phyloP scores from a whole-genome alignment of 2,888 invertebrate species.

The Eugnorisma glareosa region DNA sequence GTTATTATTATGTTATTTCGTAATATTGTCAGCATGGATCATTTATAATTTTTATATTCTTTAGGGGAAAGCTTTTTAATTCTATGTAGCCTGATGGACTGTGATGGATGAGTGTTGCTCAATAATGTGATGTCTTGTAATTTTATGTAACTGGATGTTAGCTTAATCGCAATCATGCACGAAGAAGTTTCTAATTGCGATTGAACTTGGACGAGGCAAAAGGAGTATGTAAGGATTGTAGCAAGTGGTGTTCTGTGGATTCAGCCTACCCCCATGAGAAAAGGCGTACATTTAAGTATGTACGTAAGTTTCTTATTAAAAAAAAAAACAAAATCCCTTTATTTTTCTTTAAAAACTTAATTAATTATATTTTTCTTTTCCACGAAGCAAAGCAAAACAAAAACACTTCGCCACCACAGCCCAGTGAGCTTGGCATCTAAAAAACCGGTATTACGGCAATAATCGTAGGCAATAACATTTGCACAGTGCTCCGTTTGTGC shows the following conservation, averaged over 20 bases:
- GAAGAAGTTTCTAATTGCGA: neutral
- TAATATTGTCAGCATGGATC: neutral
- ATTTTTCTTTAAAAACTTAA: neutral
- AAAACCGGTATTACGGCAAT: slow-evolving; percentile 40
- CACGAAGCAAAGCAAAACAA: slow-evolving; percentile 2
- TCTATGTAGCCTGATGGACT: neutral
- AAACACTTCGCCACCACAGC: neutral
- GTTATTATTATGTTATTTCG: no score
- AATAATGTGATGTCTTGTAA: no score
- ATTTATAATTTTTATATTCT: no score
- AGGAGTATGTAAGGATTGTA: no score
- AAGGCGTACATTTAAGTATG: no score
- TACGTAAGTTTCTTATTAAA: neutral
- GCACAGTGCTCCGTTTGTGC: slow-evolving; percentile 57
- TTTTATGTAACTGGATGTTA: neutral
- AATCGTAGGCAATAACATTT: slow-evolving; percentile 54
- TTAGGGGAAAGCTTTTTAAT: no score
- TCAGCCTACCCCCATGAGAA: no score
- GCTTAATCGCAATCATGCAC: neutral
- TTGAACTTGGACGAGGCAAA: no score
- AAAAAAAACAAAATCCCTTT: no score
- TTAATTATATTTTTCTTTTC: neutral
- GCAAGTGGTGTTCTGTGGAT: no score
- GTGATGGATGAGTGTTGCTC: no score
- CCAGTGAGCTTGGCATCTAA: slow-evolving; percentile 18